phyloP scores from a whole-genome alignment of 2,797 vertebrate species.

The Bovichtus diacanthus region DNA sequence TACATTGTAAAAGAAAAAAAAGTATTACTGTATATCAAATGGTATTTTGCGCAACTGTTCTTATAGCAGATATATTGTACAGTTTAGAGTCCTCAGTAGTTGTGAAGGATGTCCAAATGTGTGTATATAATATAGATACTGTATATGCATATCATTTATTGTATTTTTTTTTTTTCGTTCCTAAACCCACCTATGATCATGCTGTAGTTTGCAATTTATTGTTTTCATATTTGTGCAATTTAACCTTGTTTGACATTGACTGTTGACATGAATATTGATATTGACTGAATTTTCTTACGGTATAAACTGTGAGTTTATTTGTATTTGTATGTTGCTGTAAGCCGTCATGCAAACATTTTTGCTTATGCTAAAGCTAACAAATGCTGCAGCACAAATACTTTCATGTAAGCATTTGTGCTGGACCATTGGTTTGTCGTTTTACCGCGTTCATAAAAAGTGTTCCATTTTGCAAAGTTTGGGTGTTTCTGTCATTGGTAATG shows the following conservation, averaged over 20 bases:
- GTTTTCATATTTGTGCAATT: slow-evolving; percentile 71
- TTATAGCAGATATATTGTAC: slow-evolving; percentile 85
- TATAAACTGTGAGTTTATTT: slow-evolving; percentile 8
- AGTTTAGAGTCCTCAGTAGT: slow-evolving; percentile 80
- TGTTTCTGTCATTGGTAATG: slow-evolving; percentile 44
- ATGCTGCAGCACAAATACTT: slow-evolving; percentile 32
- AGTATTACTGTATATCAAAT: slow-evolving; percentile 84
- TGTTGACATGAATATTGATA: slow-evolving; percentile 51
- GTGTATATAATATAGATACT: slow-evolving; percentile 72
- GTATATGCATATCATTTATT: slow-evolving; percentile 67
- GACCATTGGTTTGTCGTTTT: slow-evolving; percentile 29
- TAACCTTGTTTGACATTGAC: slow-evolving; percentile 56
- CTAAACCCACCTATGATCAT: slow-evolving; percentile 49
- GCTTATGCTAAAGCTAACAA: slow-evolving; percentile 9
- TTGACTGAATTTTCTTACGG: slow-evolving; percentile 27
- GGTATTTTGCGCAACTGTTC: slow-evolving; percentile 84
- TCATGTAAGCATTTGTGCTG: slow-evolving; percentile 16
- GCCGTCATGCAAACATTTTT: slow-evolving; percentile 23
- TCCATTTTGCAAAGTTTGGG: slow-evolving; percentile 35
- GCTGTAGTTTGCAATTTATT: slow-evolving; percentile 57
- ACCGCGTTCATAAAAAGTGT: slow-evolving; percentile 26
- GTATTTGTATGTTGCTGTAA: slow-evolving; percentile 33
- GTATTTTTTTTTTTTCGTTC: slow-evolving; percentile 26
- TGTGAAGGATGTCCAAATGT: slow-evolving; percentile 82
- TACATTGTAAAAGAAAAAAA: slow-evolving; percentile 76